phyloP scores from a whole-genome alignment of 2,797 vertebrate species.

The Allobates femoralis region DNA sequence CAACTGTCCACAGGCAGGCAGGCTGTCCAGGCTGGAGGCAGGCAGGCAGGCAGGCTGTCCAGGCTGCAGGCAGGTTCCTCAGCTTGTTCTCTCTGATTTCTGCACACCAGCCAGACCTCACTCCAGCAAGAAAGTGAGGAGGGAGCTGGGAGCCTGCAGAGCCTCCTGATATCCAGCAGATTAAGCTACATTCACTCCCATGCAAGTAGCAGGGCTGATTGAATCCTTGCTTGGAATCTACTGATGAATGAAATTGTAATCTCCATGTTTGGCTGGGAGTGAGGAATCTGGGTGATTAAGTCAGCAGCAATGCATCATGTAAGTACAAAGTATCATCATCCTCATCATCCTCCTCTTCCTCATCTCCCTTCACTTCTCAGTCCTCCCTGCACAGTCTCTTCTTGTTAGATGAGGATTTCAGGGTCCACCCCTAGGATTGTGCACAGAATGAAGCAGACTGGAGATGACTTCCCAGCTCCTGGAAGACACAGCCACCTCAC shows the following conservation, averaged over 20 bases:
- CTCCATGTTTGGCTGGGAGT: conserved; percentile 19
- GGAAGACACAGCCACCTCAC: background rate
- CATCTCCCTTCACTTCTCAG: conserved; percentile 28
- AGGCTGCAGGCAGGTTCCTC: conserved; percentile 17
- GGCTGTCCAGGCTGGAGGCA: conserved; percentile 7
- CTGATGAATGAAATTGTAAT: conserved; percentile 37
- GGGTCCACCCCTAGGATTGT: conserved; percentile 53
- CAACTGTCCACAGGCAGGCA: conserved; percentile 5
- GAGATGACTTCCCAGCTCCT: conserved; percentile 38
- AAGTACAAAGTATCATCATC: conserved; percentile 29
- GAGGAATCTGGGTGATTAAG: conserved; percentile 53
- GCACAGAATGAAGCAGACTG: background rate
- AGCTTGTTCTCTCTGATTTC: background rate
- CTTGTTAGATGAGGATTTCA: conserved; percentile 43
- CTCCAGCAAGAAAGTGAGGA: conserved; percentile 50
- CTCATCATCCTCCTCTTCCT: background rate
- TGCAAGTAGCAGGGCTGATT: conserved; percentile 48
- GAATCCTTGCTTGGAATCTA: conserved; percentile 42
- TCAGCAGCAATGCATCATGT: conserved; percentile 37
- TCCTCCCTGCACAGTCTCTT: conserved; percentile 32
- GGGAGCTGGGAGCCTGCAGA: conserved; percentile 8
- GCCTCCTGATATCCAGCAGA: conserved; percentile 64
- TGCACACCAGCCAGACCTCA: conserved; percentile 64
- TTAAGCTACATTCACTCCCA: conserved; percentile 50
- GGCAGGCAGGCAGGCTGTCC: background rate